Conservation (phyloP, 2,113 vertebrate genomes). For the Promerops cafer region DNA sequence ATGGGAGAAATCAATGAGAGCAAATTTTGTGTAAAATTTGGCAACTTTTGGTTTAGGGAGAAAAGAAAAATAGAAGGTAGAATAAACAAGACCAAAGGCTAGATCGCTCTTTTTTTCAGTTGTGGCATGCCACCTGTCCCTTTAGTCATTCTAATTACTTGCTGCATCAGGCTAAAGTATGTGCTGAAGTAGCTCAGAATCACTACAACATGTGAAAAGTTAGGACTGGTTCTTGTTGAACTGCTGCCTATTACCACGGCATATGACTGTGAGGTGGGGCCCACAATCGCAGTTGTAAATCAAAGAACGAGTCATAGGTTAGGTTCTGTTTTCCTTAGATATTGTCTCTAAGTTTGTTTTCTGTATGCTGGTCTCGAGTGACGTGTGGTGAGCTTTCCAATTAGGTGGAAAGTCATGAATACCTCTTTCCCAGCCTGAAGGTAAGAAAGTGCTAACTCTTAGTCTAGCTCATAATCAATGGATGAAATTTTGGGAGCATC, state of each 20-base stretch:
- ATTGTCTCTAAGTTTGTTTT: constrained; percentile 50
- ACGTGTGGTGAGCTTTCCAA: not conserved
- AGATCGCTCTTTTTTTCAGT: not conserved
- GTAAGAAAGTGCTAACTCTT: not conserved
- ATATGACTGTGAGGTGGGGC: constrained; percentile 51
- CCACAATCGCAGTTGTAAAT: constrained; percentile 56
- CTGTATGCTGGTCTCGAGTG: not conserved
- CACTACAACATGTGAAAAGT: not conserved
- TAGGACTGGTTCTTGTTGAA: not conserved
- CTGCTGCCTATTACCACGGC: constrained; percentile 10
- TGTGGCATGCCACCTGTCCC: not conserved
- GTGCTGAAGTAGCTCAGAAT: constrained; percentile 20
- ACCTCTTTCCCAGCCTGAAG: not conserved
- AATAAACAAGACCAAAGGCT: not conserved
- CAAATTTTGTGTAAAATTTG: not conserved
- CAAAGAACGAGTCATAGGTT: constrained; percentile 56
- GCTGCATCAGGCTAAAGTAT: not conserved
- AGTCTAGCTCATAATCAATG: not conserved
- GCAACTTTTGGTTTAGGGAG: not conserved
- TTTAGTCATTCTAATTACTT: not conserved
- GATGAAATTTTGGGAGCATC: not conserved
- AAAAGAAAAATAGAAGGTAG: not conserved
- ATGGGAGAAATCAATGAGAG: not conserved
- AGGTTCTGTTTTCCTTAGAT: constrained; percentile 54
- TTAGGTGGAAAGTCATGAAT: not conserved